A percentile compares a stretch with the other conserved stretches of the same genome.
Conservation (phyloP, 2,113 vertebrate genomes). For the Bostrychus sinensis region DNA sequence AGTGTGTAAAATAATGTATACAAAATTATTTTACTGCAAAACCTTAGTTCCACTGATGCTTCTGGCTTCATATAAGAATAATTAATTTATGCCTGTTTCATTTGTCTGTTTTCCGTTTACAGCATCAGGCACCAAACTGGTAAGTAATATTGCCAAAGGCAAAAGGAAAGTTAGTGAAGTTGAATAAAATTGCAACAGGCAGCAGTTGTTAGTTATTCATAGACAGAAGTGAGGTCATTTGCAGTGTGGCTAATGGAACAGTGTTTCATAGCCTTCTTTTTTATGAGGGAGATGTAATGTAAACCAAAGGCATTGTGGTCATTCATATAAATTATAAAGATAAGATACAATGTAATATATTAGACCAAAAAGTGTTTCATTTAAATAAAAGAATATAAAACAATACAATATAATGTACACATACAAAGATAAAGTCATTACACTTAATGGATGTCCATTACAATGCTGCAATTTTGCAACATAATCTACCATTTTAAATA, state of each 20-base stretch:
- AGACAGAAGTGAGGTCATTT: constrained; percentile 60
- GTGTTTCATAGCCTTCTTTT: constrained; percentile 29
- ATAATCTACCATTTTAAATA: constrained; percentile 11
- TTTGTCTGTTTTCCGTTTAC: constrained; percentile 68
- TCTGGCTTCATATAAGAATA: constrained; percentile 37
- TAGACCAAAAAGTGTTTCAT: constrained; percentile 16
- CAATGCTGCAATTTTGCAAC: constrained; percentile 21
- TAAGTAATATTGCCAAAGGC: constrained; percentile 67
- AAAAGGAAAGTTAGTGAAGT: constrained; percentile 63
- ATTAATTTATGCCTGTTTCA: constrained; percentile 55
- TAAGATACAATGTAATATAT: constrained; percentile 7
- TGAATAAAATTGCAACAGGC: constrained; percentile 66
- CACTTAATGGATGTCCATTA: constrained; percentile 20
- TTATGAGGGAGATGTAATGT: constrained; percentile 32
- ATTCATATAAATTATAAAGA: constrained; percentile 31
- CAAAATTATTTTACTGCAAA: constrained; percentile 27
- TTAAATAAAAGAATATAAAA: constrained; percentile 25
- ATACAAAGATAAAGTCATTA: constrained; percentile 18
- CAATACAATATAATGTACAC: constrained; percentile 25
- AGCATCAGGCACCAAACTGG: constrained; percentile 57
- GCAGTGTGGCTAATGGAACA: constrained; percentile 36
- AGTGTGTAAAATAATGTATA: constrained; percentile 37
- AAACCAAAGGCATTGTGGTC: constrained; percentile 55
- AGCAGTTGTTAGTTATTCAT: constrained; percentile 69
- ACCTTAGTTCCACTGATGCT: constrained; percentile 18